Evolutionary conservation across 1,140 invertebrate species (phyloP).

Genomic region (Pogonomyrmex californicus): DNA sequence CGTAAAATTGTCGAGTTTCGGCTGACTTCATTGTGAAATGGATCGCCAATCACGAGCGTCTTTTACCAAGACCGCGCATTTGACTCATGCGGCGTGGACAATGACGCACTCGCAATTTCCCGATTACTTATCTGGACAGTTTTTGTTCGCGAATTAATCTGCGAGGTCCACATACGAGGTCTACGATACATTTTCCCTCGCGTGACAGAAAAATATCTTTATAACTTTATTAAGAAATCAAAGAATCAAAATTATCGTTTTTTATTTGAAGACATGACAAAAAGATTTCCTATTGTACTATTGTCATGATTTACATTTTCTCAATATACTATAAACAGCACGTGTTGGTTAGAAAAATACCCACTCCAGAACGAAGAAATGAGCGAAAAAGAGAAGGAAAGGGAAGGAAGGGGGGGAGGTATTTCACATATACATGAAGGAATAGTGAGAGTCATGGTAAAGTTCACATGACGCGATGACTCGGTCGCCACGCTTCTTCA

Average conservation of each 20-base stretch:
- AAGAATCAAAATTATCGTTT: neutral
- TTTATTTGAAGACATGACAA: neutral
- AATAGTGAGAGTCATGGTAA: slow-evolving; percentile 50
- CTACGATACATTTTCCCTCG: neutral
- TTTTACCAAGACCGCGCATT: slow-evolving; percentile 16
- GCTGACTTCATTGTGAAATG: slow-evolving; percentile 2
- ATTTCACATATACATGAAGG: neutral
- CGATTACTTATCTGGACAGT: slow-evolving; percentile 76
- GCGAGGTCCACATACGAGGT: neutral
- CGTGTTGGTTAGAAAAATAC: slow-evolving; percentile 6
- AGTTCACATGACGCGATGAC: slow-evolving; percentile 29
- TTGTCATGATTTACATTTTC: neutral
- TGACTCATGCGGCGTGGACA: slow-evolving; percentile 67
- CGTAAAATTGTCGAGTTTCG: neutral
- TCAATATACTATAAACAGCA: neutral
- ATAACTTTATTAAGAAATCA: neutral
- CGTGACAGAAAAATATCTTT: neutral
- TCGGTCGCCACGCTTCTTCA: slow-evolving; percentile 29
- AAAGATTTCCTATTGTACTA: slow-evolving; percentile 5
- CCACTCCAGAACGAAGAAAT: neutral
- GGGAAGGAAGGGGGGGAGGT: too few relatives aligned
- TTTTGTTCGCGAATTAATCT: slow-evolving; percentile 28
- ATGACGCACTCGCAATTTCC: slow-evolving; percentile 76
- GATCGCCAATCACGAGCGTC: neutral
- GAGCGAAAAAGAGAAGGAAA: too few relatives aligned